Evolutionary conservation across 2,113 vertebrate genomes (phyloP), one percentile per base, ranked within the genome.

Genomic region (Semicossyphus pulcher): DNA sequence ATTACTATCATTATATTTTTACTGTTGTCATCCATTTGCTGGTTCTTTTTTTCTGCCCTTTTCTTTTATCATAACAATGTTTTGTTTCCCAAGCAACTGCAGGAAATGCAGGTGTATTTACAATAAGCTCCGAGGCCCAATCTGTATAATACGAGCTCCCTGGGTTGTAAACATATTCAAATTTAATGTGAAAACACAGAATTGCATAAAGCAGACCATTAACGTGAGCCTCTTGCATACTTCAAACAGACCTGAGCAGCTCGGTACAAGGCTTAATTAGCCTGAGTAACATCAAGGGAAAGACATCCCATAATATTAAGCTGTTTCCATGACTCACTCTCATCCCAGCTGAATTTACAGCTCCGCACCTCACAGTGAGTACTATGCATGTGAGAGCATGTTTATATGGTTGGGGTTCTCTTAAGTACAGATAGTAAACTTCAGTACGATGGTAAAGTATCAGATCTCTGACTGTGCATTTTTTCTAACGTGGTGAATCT

Each of bases 231-330:
- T 78, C 54, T 62, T 65, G 57, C 65, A 56, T 15, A 81, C 84
- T 89, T 89, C 77, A 86, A 85, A 89, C 71, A 76, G 78, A 87
- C 76, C 78, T 76, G 78, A 76, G 69, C 51, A 54, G 71, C 61
- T 74, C 21, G 72, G 62, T 80, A 48, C 66, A 11, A 69, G 76
- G 51, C 66, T 85, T 89, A 91, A 92, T 92, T 87, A 87, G 86
- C 75, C 49, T 3, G 8, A 86, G 75, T 66, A 83, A 84, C 85
- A 91, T 91, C 80, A 89, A 91, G 83, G 83, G 73, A 63, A 62
- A 59, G 73, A 23, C 73, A 60, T 56, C 78, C 70, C 80, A 67
- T 85, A 61, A 72, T 85, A 86, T 80, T 84, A 81, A 77, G 78
- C 72, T 4, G 59, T 86, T 78, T 79, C 78, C 58, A 79, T 84